phyloP scores from a whole-genome alignment of 2,797 vertebrate genomes.

The Nannoperca obscura region DNA sequence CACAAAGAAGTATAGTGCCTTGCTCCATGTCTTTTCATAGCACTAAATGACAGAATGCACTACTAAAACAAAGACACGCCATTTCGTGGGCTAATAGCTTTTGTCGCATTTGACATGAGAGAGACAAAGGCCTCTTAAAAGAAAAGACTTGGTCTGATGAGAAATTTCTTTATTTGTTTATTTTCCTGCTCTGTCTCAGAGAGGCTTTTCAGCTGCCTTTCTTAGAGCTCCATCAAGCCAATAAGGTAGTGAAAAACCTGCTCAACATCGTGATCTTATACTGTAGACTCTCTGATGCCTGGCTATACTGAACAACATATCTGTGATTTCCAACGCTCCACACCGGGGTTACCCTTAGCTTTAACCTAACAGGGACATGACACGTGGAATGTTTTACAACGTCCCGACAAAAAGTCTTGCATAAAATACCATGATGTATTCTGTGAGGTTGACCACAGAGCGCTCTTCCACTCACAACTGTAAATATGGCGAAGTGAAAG shows the following conservation, averaged over 20 bases:
- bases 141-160: conserved; percentile 84
- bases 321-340: neutral
- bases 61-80: conserved; percentile 87
- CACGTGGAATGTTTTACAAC: too few species aligned
- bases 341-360: neutral
- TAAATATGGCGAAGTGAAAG: too few species aligned
- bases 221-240: conserved; percentile 61
- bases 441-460: too few species aligned
- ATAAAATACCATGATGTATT: too few species aligned
- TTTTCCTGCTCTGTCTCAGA: conserved; percentile 65
- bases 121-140: conserved; percentile 86
- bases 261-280: conserved; percentile 70
- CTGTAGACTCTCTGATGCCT: conserved; percentile 39
- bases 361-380: neutral
- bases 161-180: conserved; percentile 83
- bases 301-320: conserved; percentile 21
- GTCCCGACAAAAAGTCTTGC: too few species aligned
- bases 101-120: conserved; percentile 88
- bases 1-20: conserved; percentile 86
- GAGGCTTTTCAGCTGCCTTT: conserved; percentile 62
- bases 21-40: conserved; percentile 87
- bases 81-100: conserved; percentile 89
- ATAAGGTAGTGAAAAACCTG: conserved; percentile 49
- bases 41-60: conserved; percentile 85
- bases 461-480: too few species aligned